A percentile compares a stretch with the other conserved stretches of the same genome.
Conservation (phyloP, 2,888 invertebrate species). For the Drosophila hamatofila region DNA sequence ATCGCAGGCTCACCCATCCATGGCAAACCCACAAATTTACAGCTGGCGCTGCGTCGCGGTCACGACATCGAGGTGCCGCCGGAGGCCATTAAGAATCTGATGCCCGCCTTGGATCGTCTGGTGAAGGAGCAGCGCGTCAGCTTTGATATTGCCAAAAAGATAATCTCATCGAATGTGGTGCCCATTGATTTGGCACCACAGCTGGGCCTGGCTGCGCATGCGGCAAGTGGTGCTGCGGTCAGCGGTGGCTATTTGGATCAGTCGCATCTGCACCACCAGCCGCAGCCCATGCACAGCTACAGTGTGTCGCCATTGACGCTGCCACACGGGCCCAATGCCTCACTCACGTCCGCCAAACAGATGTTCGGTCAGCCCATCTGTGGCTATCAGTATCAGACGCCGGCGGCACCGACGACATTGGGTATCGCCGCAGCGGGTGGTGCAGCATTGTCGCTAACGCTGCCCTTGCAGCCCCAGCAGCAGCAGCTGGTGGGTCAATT, state of each 20-base stretch:
- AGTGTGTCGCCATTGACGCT: constrained; percentile 84
- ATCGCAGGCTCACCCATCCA: constrained; percentile 88
- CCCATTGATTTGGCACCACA: constrained; percentile 86
- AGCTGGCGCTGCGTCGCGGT: constrained; percentile 76
- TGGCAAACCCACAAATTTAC: constrained; percentile 82
- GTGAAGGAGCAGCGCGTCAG: constrained; percentile 85
- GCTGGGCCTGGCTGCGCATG: constrained; percentile 87
- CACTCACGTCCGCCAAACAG: constrained; percentile 69
- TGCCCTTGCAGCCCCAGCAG: constrained; percentile 56
- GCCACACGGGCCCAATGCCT: constrained; percentile 66
- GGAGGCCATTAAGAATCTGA: constrained; percentile 86
- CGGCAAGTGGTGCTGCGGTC: constrained; percentile 84
- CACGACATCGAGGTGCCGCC: constrained; percentile 84
- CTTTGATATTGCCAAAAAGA: constrained; percentile 85
- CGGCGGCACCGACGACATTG: neutral
- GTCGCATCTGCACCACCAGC: constrained; percentile 59
- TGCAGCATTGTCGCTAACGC: constrained; percentile 37
- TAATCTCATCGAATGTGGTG: constrained; percentile 85
- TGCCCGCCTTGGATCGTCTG: constrained; percentile 85
- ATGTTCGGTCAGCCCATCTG: constrained; percentile 71
- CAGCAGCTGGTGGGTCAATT: constrained; percentile 76
- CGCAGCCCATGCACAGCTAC: constrained; percentile 82
- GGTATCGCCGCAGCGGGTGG: neutral
- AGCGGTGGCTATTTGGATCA: constrained; percentile 79
- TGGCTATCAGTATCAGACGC: constrained; percentile 63